Percentiles rank a stretch among this genome's conserved stretches.
Conservation (phyloP, 1,140 invertebrate genomes). For the Pristionchus pacificus region DNA sequence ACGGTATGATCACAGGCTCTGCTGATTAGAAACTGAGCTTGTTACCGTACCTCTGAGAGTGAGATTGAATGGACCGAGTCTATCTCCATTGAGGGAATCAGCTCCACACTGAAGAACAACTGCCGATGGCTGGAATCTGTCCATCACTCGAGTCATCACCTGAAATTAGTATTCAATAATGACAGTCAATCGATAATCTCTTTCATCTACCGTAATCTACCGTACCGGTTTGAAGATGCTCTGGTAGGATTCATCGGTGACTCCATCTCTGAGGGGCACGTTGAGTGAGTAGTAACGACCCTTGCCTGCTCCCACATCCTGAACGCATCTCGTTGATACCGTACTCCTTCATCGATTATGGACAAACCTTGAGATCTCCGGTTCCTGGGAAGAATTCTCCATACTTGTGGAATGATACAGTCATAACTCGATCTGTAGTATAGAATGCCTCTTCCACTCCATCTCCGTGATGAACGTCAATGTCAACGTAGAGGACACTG, state of each 20-base stretch:
- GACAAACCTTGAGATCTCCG: conserved; percentile 70
- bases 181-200: too few species aligned
- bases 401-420: conserved; percentile 86
- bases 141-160: conserved; percentile 95
- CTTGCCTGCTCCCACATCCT: conserved; percentile 63
- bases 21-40: conserved; percentile 61
- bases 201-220: conserved; percentile 18
- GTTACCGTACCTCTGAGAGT: conserved; percentile 85
- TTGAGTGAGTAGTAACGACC: conserved; percentile 65
- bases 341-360: not conserved
- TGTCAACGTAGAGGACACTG: conserved; percentile 81
- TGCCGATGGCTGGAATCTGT: conserved; percentile 91
- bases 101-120: conserved; percentile 96
- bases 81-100: conserved; percentile 92
- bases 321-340: not conserved
- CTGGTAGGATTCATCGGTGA: conserved; percentile 66
- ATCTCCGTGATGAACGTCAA: conserved; percentile 87
- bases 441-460: conserved; percentile 89
- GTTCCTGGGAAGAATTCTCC: conserved; percentile 88
- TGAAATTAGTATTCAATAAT: conserved; percentile 34
- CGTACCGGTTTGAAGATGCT: conserved; percentile 80
- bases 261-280: conserved; percentile 64
- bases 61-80: conserved; percentile 97
- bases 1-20: conserved; percentile 4
- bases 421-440: conserved; percentile 86